Percentiles rank a stretch among this genome's conserved stretches.
phyloP scores from a whole-genome alignment of 2,113 vertebrate species.

The Bos javanicus region DNA sequence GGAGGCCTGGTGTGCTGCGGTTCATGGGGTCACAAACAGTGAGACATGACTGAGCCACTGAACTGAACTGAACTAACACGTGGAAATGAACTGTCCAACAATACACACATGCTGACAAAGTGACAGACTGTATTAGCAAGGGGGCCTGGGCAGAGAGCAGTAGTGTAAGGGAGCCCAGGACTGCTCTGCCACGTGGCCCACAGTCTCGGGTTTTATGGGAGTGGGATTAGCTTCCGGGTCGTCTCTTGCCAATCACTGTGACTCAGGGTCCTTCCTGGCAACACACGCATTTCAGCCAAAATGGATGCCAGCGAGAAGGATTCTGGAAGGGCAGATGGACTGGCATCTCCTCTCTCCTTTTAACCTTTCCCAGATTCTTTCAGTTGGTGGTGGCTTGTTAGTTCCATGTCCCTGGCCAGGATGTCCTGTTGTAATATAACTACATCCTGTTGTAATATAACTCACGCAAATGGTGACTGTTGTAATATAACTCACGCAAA shows the following conservation, averaged over 20 bases:
- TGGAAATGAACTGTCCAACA: background rate
- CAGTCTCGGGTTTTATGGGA: background rate
- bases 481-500: background rate
- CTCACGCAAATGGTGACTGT: background rate
- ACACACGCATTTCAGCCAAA: background rate
- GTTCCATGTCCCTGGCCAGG: background rate
- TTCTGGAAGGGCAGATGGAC: background rate
- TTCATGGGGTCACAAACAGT: background rate
- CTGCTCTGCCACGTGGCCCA: background rate
- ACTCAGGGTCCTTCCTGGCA: background rate
- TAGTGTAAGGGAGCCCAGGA: background rate
- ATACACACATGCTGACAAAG: background rate
- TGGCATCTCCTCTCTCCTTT: background rate
- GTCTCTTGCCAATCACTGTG: background rate
- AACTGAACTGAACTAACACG: background rate
- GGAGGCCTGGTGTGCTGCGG: rapidly evolving
- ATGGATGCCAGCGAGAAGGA: background rate
- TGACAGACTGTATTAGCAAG: background rate
- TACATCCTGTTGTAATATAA: background rate
- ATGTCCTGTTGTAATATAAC: background rate
- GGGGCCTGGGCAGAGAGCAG: too few species aligned
- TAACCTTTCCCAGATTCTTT: background rate
- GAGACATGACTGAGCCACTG: rapidly evolving
- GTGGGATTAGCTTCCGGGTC: background rate
- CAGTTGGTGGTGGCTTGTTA: background rate